phyloP scores from a whole-genome alignment of 2,113 vertebrate genomes.

The Dasyornis broadbenti region DNA sequence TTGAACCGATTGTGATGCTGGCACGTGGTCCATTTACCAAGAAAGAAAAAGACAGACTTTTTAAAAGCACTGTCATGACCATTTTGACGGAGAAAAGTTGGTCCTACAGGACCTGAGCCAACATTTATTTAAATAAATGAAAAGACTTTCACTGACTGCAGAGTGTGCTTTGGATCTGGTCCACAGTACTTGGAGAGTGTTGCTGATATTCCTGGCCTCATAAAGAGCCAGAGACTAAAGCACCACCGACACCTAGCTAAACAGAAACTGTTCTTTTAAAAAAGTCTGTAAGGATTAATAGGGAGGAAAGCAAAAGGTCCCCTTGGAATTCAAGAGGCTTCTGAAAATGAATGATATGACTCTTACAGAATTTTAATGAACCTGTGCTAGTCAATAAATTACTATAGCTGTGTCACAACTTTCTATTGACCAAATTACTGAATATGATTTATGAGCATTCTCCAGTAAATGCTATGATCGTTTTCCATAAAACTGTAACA shows the following conservation, averaged over 20 bases:
- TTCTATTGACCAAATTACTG: not conserved
- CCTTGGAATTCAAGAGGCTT: not conserved
- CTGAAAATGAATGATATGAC: not conserved
- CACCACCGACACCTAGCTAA: not conserved
- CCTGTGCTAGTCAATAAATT: not conserved
- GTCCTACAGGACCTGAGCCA: not conserved
- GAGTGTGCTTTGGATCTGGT: not conserved
- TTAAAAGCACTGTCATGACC: not conserved
- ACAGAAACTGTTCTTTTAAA: not conserved
- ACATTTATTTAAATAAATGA: not conserved
- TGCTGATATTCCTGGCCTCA: not conserved
- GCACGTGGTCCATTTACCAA: constrained; percentile 2
- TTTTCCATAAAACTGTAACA: not conserved
- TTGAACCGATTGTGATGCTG: not conserved
- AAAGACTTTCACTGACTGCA: not conserved
- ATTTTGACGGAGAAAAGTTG: not conserved
- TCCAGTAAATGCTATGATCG: not conserved
- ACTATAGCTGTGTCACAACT: not conserved
- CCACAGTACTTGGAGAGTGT: not conserved
- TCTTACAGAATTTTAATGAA: not conserved
- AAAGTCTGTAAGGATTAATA: not conserved
- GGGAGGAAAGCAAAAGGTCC: not conserved
- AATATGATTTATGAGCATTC: not conserved
- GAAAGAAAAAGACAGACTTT: not conserved
- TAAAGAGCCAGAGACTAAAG: not conserved